Base-by-base conservation (phyloP, 2,797 vertebrate species). In the Pyrocephalus nanus region DNA sequence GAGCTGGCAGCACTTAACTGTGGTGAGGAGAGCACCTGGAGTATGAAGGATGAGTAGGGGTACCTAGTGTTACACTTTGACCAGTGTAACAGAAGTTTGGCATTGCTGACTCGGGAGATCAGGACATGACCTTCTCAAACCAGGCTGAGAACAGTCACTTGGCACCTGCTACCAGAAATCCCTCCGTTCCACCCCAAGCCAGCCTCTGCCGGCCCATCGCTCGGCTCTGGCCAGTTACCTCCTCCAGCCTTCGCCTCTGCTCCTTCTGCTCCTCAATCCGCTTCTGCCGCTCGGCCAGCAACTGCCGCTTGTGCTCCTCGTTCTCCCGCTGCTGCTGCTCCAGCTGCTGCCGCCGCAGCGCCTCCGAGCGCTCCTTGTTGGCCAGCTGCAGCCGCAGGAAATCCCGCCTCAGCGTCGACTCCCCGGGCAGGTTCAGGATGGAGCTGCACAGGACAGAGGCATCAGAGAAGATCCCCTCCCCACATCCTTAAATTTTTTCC, bases 221-320 rank as follows among this genome's bases (percentile, higher is more conserved):
- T 48, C 0, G 0, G 25, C 26, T 72, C 5, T 8, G 53, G 53
- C 30, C 55, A 17, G 88, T 96, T 97, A 99, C 99, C 99, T 99
- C 99, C 97, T 99, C 99, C 94, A 99, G 97, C 86, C 99, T 98
- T 21, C 99, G 93, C 88, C 99, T 97, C 97, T 99, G 99, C 96
- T 99, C 99, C 91, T 99, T 99, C 98, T 99, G 99, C 97, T 99
- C 99, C 97, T 99, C 99, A 3, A 99, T 99, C 87, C 99, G 98
- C 89, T 99, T 99, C 98, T 99, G 99, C 82, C 99, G 97, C 97
- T 99, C 99, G 0, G 99, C 99, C 98, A 99, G 97, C 40, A 99
- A 98, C 86, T 99, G 99, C 79, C 99, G 97, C 97, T 99, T 99
- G 98, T 99, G 99, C 69, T 99, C 99, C 96, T 99, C 99, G 1